Evolutionary conservation across 2,888 invertebrate genomes (phyloP).

Genomic region (Pterostichus madidus): DNA sequence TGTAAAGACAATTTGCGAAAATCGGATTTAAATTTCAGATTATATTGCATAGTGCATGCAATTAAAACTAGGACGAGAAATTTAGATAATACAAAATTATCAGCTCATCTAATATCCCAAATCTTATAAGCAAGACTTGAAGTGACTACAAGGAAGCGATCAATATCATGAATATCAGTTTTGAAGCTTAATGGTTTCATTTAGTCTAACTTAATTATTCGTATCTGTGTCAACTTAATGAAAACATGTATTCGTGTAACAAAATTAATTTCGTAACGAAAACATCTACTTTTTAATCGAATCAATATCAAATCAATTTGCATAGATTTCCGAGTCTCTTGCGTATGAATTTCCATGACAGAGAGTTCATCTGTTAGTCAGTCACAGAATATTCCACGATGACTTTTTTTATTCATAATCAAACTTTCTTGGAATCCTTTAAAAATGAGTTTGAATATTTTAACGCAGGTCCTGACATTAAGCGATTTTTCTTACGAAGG

Average conservation of each 20-base stretch:
- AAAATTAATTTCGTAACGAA: slow-evolving; percentile 38
- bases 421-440: slow-evolving; percentile 43
- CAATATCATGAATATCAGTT: slow-evolving; percentile 25
- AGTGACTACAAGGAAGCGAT: neutral
- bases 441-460: slow-evolving; percentile 59
- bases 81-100: no score
- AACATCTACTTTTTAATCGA: slow-evolving; percentile 55
- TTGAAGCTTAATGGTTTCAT: slow-evolving; percentile 7
- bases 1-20: no score
- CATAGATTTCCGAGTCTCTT: slow-evolving; percentile 51
- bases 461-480: neutral
- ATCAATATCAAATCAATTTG: slow-evolving; percentile 62
- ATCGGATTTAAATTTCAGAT: no score
- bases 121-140: neutral
- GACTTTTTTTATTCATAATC: slow-evolving; percentile 59
- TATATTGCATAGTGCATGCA: no score
- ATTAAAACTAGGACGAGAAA: no score
- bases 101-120: neutral
- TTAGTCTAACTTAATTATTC: slow-evolving; percentile 24
- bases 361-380: slow-evolving; percentile 4
- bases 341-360: slow-evolving; percentile 46
- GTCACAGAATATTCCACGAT: neutral
- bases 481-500: neutral
- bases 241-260: slow-evolving; percentile 34
- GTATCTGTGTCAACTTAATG: slow-evolving; percentile 5